Evolutionary conservation across 2,888 invertebrate species (phyloP).

Genomic region (Metallyticus violacea): DNA sequence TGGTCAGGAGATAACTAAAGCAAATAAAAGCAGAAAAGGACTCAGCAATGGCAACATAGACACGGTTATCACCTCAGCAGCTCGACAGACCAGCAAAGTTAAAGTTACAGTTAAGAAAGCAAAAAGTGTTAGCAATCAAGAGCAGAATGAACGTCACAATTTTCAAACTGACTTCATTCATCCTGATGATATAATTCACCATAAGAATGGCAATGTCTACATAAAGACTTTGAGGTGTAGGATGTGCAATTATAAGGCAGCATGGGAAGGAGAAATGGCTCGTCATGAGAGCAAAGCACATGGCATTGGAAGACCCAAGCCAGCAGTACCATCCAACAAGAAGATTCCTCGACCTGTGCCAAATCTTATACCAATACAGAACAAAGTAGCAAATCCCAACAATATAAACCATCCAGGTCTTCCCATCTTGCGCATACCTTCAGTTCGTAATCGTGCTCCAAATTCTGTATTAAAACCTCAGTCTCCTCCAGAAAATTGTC

Average conservation of each 20-base stretch:
- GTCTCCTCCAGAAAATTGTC: constrained; percentile 33
- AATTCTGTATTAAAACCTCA: constrained; percentile 40
- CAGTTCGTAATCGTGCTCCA: constrained; percentile 46
- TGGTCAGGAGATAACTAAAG: background rate
- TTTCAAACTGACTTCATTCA: constrained; percentile 39
- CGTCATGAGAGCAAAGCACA: constrained; percentile 52
- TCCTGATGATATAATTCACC: constrained; percentile 39
- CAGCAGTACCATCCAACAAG: constrained; percentile 42
- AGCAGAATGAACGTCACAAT: constrained; percentile 34
- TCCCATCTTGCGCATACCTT: constrained; percentile 34
- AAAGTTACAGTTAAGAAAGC: constrained; percentile 37
- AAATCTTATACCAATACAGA: constrained; percentile 67
- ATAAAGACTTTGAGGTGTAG: constrained; percentile 41
- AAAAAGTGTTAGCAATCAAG: constrained; percentile 32
- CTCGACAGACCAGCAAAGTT: background rate
- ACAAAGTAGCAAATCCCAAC: constrained; percentile 21
- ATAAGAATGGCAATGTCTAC: constrained; percentile 37
- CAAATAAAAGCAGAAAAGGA: background rate
- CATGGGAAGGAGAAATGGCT: constrained; percentile 51
- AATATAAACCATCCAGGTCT: constrained; percentile 23
- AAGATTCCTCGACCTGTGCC: constrained; percentile 64
- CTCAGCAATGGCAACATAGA: background rate
- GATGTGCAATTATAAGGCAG: constrained; percentile 42
- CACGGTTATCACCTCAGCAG: background rate
- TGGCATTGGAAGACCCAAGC: constrained; percentile 41